Evolutionary conservation across 2,888 invertebrate species (phyloP), one percentile per base, ranked within the genome.

Genomic region (Chalcis sispes): DNA sequence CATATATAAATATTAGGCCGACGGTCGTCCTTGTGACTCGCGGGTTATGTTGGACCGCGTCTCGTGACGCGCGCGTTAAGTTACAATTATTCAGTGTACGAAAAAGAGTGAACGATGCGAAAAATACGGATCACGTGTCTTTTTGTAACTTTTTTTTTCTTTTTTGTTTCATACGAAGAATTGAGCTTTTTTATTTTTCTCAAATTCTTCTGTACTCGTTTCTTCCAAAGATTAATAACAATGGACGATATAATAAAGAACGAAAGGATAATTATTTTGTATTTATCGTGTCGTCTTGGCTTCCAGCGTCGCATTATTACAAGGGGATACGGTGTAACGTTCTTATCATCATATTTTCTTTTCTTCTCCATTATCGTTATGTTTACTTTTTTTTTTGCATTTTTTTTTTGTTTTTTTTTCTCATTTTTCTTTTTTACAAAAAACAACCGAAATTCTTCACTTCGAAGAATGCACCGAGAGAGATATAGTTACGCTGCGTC

Each of bases 21-120:
- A 80, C 79, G 80, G 78, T 79, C 81, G 79, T 79, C 72, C 20
- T 27, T 27, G 8, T 2, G 15, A 42, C 15, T 13, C 42, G 42
- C 13, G 42, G 42, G 20, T 20, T 54, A 27, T 27, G 10, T 40
- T 58, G 20, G 18, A 40, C n/a, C 4, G 48, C 50, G 13, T 50
- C 13, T 59, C 48, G 66, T 42, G 50, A 54, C 56, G 61, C 77
- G 67, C 75, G 52, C 66, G 18, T 18, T 50, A 40, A n/a, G n/a
- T n/a, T n/a, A n/a, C n/a, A n/a, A n/a, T n/a, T n/a, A n/a, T n/a
- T n/a, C n/a, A 56, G 27, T 66, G 27, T 46, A 75, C 25, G 32
- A 61, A 77, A 80, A n/a, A n/a, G 81, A 81, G 77, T 81, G 80
- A 81, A 82, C 78, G 77, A 78, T 81, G 80, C 81, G 72, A 81